These are phyloP conservation scores for Bimastos eiseni DNA, from an alignment of 2,888 invertebrate genomes.

Conservation along the genomic window DNA sequence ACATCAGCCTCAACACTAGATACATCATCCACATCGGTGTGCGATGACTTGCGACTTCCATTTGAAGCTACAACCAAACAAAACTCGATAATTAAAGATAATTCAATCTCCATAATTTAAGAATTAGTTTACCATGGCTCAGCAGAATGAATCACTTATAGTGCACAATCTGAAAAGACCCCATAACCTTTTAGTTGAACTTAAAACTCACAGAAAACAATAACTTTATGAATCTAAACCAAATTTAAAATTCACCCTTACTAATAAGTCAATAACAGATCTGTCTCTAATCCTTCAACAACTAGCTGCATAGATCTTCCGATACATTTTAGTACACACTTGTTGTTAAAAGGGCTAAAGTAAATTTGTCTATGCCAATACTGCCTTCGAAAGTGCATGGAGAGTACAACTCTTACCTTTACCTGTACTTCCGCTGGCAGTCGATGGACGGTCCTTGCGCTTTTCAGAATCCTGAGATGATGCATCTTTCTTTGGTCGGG, in stretches of 20 bases:
- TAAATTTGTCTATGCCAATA: no score
- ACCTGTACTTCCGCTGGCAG: not conserved
- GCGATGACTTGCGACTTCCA: not conserved
- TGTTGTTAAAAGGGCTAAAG: no score
- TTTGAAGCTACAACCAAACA: not conserved
- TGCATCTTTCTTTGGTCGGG: not conserved
- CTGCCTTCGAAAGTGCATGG: not conserved
- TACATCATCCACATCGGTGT: conserved; percentile 1
- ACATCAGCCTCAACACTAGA: not conserved
- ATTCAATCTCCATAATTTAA: not conserved
- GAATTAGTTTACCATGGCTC: not conserved
- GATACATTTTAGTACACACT: no score
- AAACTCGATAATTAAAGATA: not conserved
- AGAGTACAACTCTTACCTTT: not conserved
- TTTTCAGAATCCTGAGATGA: conserved; percentile 23
- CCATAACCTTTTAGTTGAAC: no score
- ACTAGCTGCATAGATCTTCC: no score
- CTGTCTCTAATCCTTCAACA: not conserved
- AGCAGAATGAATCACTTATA: not conserved
- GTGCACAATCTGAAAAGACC: not conserved
- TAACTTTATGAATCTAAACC: not conserved
- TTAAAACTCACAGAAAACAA: not conserved
- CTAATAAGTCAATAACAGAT: not conserved
- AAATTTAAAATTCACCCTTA: not conserved
- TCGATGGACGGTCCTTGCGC: conserved; percentile 13